These are phyloP conservation scores for Daphoenositta chrysoptera DNA, from an alignment of 2,113 vertebrate species.

Conservation along the genomic window DNA sequence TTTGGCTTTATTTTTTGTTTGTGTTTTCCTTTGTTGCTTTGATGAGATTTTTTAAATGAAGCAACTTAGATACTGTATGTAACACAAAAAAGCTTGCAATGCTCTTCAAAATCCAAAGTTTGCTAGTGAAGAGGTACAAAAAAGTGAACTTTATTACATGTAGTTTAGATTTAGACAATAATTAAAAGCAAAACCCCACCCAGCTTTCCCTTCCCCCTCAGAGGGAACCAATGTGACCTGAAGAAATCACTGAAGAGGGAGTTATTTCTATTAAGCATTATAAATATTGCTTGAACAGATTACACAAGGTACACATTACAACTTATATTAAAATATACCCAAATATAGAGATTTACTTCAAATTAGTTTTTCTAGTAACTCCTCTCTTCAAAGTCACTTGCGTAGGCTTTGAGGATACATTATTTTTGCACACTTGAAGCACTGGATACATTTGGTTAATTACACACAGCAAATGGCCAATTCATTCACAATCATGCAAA, in stretches of 20 bases:
- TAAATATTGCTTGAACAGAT: background rate
- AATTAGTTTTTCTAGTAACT: background rate
- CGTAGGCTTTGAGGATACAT: background rate
- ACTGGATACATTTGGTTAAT: background rate
- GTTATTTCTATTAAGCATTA: background rate
- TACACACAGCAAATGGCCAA: background rate
- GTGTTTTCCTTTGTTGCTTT: background rate
- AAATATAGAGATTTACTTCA: background rate
- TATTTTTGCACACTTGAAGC: background rate
- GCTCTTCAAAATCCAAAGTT: background rate
- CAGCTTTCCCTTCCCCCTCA: background rate
- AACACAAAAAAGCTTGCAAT: background rate
- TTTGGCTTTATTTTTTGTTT: background rate
- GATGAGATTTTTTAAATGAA: background rate
- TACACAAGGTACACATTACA: background rate
- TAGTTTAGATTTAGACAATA: background rate
- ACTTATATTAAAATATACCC: background rate
- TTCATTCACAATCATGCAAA: slow-evolving; percentile 14
- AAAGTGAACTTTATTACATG: slow-evolving; percentile 37
- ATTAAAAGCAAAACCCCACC: background rate
- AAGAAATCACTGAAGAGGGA: background rate
- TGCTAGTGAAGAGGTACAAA: background rate
- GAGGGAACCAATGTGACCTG: background rate
- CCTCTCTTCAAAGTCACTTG: background rate
- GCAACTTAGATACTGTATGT: accelerated